phyloP scores from a whole-genome alignment of 2,113 vertebrate species.

The crab-eating macaque (Macaca fascicularis) region DNA sequence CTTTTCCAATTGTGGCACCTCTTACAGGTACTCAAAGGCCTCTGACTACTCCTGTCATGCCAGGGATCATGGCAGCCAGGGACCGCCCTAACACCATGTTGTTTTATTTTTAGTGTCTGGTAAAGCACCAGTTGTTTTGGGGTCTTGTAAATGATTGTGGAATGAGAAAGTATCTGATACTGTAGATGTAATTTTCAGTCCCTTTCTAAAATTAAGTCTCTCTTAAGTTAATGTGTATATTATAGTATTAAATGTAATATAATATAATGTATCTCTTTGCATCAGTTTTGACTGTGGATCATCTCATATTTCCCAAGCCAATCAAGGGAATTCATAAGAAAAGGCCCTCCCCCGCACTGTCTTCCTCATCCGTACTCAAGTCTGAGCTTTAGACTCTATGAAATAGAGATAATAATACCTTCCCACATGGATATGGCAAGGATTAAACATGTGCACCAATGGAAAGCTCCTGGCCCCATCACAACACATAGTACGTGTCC shows the following conservation, averaged over 20 bases:
- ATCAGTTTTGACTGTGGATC: background rate
- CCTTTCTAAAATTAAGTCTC: background rate
- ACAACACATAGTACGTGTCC: background rate
- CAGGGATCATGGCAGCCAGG: no score
- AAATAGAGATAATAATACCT: background rate
- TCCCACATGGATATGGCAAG: background rate
- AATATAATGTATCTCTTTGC: background rate
- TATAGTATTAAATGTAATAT: no score
- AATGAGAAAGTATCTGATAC: background rate
- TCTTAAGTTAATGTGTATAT: background rate
- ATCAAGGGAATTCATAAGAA: background rate
- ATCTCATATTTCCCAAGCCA: background rate
- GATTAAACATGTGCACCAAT: rapidly evolving
- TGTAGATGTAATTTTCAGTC: background rate
- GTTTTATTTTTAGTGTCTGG: rapidly evolving
- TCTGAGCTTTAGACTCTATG: background rate
- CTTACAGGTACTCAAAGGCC: background rate
- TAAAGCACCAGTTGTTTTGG: rapidly evolving
- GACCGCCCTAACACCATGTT: rapidly evolving
- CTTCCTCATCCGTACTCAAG: background rate
- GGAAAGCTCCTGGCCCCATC: rapidly evolving
- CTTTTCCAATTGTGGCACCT: rapidly evolving
- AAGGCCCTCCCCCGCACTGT: rapidly evolving
- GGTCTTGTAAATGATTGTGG: background rate
- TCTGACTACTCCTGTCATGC: rapidly evolving